Base-by-base conservation (phyloP, 2,797 vertebrate genomes). In the Naso thynnoides region DNA sequence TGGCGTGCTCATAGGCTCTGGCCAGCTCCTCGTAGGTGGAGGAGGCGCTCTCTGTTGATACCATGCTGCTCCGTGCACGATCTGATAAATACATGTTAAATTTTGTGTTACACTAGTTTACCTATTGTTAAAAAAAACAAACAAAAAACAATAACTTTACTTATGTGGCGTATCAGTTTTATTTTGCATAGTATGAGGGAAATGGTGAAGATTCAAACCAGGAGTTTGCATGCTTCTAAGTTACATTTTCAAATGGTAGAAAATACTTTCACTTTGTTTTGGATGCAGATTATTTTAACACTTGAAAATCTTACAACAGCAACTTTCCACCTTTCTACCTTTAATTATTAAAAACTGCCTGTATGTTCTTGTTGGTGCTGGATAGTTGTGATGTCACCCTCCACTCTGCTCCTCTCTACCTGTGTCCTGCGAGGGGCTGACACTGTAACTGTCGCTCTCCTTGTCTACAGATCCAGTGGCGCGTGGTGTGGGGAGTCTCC, bases 51-150 rank as follows among this genome's bases (percentile, higher is more conserved):
- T 99, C 98, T 41, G 98, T 99, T 55, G 98, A 99, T 74, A 99
- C 98, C 98, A 99, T 99, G 93, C 98, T 99, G 95, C 98, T 99
- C 73, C 98, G 95, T 1, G 98, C 98, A n/a, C 98, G 95, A 91
- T 99, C 98, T 99, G 70, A 44, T 21, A 42, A 48, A 52, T 1
- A 70, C 8, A 76, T 7, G 16, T 27, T 2, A 70, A 16, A 38
- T 11, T 26, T 38, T 9, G 13, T n/a, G 29, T 55, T n/a, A 31
- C 16, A 72, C 5, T 38, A 18, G 42, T 13, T 70, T 36, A 39
- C 27, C 18, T 52, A 42, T 5, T 41, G 18, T 54, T 60, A 27
- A 33, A 33, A 5, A n/a, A n/a, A n/a, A n/a, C n/a, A n/a, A n/a
- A n/a, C n/a, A n/a, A n/a, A n/a, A n/a, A n/a, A n/a, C n/a, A n/a